Percentiles rank a stretch among this genome's conserved stretches.
These are phyloP conservation scores for Semotilus atromaculatus DNA, from an alignment of 2,797 vertebrate species.

Conservation along the genomic window DNA sequence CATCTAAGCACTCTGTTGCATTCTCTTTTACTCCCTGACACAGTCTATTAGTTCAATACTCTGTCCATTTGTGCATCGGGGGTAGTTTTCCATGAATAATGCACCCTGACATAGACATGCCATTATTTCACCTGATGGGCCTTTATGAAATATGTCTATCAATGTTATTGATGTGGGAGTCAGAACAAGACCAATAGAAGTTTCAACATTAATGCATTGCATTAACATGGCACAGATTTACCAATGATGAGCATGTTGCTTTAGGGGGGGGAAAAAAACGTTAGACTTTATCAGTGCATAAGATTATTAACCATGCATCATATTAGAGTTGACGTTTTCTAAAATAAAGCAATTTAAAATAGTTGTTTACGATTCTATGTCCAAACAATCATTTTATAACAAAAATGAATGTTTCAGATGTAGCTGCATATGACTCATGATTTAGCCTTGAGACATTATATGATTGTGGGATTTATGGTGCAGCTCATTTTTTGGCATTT, in stretches of 20 bases:
- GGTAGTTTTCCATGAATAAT: constrained; percentile 53
- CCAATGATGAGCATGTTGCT: not conserved
- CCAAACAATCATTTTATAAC: not conserved
- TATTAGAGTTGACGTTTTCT: not conserved
- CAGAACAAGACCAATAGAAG: not conserved
- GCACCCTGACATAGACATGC: constrained; percentile 37
- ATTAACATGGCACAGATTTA: not conserved
- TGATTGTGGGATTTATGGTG: not conserved
- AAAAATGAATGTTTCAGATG: not conserved
- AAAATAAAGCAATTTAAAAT: not conserved
- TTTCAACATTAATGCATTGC: constrained; percentile 21
- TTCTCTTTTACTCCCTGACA: not conserved
- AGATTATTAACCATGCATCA: not conserved
- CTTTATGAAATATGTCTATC: constrained; percentile 54
- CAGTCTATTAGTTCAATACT: constrained; percentile 47
- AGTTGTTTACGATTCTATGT: not conserved
- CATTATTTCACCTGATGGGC: constrained; percentile 37
- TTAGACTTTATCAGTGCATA: not conserved
- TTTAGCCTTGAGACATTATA: not conserved
- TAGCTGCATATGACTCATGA: not conserved
- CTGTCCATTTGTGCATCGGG: constrained; percentile 38
- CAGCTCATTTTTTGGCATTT: not conserved
- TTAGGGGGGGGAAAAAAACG: not conserved
- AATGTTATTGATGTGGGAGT: constrained; percentile 50
- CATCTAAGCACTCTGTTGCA: not conserved